phyloP scores from a whole-genome alignment of 2,888 invertebrate genomes.

The Sminthurinus aureus region DNA sequence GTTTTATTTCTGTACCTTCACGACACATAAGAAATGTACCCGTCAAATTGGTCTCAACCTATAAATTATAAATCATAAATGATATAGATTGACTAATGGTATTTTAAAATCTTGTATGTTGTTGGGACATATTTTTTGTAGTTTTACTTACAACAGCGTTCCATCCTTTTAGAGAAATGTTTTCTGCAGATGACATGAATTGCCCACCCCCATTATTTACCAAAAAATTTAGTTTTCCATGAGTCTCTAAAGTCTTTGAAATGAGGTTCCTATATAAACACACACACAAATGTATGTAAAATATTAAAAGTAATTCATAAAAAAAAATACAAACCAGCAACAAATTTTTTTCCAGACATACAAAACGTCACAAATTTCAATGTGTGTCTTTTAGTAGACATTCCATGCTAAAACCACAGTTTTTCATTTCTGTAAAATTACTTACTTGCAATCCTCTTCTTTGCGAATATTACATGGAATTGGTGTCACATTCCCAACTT shows the following conservation, averaged over 20 bases:
- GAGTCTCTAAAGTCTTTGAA: slow-evolving; percentile 60
- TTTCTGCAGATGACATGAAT: slow-evolving; percentile 63
- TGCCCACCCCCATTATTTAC: slow-evolving; percentile 68
- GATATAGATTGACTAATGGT: background rate
- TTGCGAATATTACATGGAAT: slow-evolving; percentile 65
- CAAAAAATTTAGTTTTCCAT: slow-evolving; percentile 65
- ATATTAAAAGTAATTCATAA: background rate
- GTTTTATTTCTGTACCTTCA: slow-evolving; percentile 62
- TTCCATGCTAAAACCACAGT: background rate
- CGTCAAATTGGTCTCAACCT: slow-evolving; percentile 60
- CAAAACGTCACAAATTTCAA: no score
- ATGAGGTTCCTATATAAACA: slow-evolving; percentile 25
- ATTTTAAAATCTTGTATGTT: no score
- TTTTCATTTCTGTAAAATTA: background rate
- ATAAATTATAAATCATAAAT: background rate
- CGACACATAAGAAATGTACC: slow-evolving; percentile 66
- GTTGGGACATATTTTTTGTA: no score
- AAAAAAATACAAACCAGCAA: background rate
- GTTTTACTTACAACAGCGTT: slow-evolving; percentile 67
- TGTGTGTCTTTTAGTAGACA: background rate
- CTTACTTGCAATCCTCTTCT: slow-evolving; percentile 64
- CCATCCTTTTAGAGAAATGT: slow-evolving; percentile 65
- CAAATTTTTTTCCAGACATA: background rate
- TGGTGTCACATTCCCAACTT: slow-evolving; percentile 61
- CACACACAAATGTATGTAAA: background rate